Base-by-base conservation (phyloP, 2,888 invertebrate species). In the Panopea generosa region DNA sequence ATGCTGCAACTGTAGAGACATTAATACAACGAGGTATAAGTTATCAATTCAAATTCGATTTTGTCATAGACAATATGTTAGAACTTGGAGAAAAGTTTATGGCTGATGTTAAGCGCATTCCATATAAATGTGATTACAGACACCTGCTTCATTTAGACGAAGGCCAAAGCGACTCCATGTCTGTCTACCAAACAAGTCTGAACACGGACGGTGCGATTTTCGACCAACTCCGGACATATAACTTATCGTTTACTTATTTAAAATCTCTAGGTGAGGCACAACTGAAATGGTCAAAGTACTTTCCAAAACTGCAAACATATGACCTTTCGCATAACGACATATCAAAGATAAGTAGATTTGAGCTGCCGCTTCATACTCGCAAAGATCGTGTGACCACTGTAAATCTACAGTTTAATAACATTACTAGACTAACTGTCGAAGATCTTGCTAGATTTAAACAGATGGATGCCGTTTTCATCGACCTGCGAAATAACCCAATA, bases 301-400 rank as follows among this genome's bases (percentile, higher is more conserved):
- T 86, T 55, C 84, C 82, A 0, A 83, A 82, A 24, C 57, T 87
- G 20, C 78, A 85, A 27, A 69, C 73, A 9, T 60, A 87, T 38
- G 88, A 89, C 40, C 68, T 88, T 0, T 85, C 85, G 1, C 62
- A 84, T 43, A 88, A 89, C 60, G 50, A 73, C 7, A 85, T 89
- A 18, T 74, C 83, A 0, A 66, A 72, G 40, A 50, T 88, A 11
- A 71, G 79, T 9, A 61, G 85, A 16, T 84, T 84, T 38, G 60
- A 67, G 29, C 40, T 82, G 9, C 81, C 82, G 4, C 33, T 76
- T 14, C 69, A 65, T 1, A 72, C 66, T 18, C 26, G 47, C 9
- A 50, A 59, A 26, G 68, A 71, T 11, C 53, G 43, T n/a, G 53
- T 75, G 9, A 78, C 76, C 0, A 78, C 77, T 2, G 75, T 84